phyloP scores from a whole-genome alignment of 64 coral and sea anemone genomes.

The Orbicella faveolata region DNA sequence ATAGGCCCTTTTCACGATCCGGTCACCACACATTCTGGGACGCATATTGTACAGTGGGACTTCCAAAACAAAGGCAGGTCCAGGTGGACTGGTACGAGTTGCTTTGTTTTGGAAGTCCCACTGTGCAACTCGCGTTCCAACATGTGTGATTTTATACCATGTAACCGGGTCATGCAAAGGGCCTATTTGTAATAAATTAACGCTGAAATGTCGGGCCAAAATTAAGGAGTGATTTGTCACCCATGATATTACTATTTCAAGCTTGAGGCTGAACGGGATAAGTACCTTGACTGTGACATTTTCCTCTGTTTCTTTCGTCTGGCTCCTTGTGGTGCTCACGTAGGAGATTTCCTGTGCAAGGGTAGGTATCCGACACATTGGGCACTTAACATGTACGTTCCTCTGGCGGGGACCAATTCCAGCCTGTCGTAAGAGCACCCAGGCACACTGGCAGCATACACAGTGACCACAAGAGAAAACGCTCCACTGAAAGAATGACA shows the following conservation, averaged over 20 bases:
- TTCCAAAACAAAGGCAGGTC: too few relatives aligned
- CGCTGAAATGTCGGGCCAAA: too few relatives aligned
- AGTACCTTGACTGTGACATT: slow-evolving; percentile 37
- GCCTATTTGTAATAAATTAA: too few relatives aligned
- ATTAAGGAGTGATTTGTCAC: too few relatives aligned
- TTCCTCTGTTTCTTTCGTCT: slow-evolving; percentile 31
- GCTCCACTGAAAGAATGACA: slow-evolving; percentile 88
- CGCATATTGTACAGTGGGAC: too few relatives aligned
- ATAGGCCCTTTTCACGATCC: too few relatives aligned
- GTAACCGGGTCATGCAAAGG: too few relatives aligned
- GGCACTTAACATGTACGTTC: slow-evolving; percentile 90
- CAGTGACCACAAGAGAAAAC: slow-evolving; percentile 98
- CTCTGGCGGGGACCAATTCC: slow-evolving; percentile 70
- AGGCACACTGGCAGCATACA: slow-evolving; percentile 89
- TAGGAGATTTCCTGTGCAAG: slow-evolving; percentile 93
- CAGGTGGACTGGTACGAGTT: too few relatives aligned
- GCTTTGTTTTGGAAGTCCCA: too few relatives aligned
- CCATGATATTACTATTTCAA: not conserved
- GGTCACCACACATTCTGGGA: too few relatives aligned
- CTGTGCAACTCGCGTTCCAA: too few relatives aligned
- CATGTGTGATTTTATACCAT: too few relatives aligned
- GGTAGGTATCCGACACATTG: slow-evolving; percentile 86
- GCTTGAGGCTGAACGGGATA: not conserved
- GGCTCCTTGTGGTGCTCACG: slow-evolving; percentile 68
- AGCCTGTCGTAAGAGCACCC: slow-evolving; percentile 87